A percentile compares a stretch with the other conserved stretches of the same genome.
These are phyloP conservation scores for Scaptodrosophila lebanonensis DNA, from an alignment of 1,140 invertebrate genomes.

Conservation along the genomic window DNA sequence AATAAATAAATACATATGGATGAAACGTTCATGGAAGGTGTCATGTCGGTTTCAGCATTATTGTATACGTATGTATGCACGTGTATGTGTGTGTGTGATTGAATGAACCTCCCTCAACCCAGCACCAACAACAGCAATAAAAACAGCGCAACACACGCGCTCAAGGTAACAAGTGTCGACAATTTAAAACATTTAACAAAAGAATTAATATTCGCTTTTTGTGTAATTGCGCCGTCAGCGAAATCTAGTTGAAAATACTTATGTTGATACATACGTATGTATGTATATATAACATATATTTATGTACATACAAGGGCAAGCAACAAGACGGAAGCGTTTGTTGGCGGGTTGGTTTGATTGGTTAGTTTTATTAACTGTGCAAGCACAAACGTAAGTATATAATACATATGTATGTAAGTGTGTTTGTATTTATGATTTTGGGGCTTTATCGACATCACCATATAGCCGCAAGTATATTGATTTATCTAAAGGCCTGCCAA, in stretches of 20 bases:
- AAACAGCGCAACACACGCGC: constrained; percentile 23
- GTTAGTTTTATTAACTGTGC: too few species aligned
- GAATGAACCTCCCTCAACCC: constrained; percentile 71
- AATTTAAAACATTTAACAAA: constrained; percentile 39
- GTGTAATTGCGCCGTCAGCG: constrained; percentile 36
- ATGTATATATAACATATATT: too few species aligned
- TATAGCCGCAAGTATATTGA: constrained; percentile 55
- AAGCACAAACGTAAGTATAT: too few species aligned
- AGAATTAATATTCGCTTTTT: constrained; percentile 48
- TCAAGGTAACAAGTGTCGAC: constrained; percentile 69
- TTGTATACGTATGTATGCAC: constrained; percentile 1
- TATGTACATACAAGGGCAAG: too few species aligned
- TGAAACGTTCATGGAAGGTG: constrained; percentile 31
- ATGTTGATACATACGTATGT: too few species aligned
- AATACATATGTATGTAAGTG: too few species aligned
- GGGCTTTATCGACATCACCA: constrained; percentile 14
- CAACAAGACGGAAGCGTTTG: too few species aligned
- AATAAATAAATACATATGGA: constrained; percentile 27
- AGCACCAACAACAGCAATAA: constrained; percentile 29
- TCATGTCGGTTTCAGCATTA: too few species aligned
- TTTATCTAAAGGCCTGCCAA: constrained; percentile 57
- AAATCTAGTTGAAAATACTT: constrained; percentile 22
- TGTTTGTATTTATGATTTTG: too few species aligned
- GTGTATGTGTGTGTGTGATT: constrained; percentile 30
- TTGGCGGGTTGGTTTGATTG: too few species aligned